Percentiles rank a stretch among this genome's conserved stretches.
Evolutionary conservation across 2,113 vertebrate genomes (phyloP).

Genomic region (Sinosuthora webbiana): DNA sequence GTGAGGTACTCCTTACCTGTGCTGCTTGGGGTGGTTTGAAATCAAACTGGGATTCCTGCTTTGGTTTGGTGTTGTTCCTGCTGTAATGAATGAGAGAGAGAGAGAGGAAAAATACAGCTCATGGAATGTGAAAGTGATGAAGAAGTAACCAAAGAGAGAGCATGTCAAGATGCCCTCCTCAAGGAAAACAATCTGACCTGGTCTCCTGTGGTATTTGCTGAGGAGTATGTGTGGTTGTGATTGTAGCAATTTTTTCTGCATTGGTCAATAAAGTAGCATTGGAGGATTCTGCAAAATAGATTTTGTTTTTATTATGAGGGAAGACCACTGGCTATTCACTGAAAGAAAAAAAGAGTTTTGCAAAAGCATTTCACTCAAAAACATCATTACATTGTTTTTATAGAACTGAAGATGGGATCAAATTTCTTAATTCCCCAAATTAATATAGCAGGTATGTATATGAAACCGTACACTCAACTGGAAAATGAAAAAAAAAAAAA

Average conservation of each 20-base stretch:
- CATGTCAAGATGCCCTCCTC: not conserved
- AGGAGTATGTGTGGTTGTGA: slow-evolving; percentile 94
- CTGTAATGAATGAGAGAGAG: slow-evolving; percentile 21
- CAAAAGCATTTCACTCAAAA: not conserved
- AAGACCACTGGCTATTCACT: not conserved
- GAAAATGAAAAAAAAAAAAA: not conserved
- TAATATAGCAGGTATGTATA: not conserved
- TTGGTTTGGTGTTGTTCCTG: slow-evolving; percentile 96
- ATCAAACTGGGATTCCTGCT: slow-evolving; percentile 92
- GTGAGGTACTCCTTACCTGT: slow-evolving; percentile 69
- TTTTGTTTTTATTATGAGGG: slow-evolving; percentile 3
- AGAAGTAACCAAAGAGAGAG: not conserved
- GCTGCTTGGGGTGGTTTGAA: slow-evolving; percentile 85
- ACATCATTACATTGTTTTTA: not conserved
- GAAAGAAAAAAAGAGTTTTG: not conserved
- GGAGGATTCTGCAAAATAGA: slow-evolving; percentile 87
- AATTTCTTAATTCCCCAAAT: not conserved
- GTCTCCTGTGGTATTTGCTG: slow-evolving; percentile 89
- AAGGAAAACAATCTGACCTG: slow-evolving; percentile 79
- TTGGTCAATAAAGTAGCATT: slow-evolving; percentile 97
- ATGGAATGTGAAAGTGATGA: not conserved
- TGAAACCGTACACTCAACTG: not conserved
- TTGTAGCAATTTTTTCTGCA: slow-evolving; percentile 99
- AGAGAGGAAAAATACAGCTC: slow-evolving; percentile 31
- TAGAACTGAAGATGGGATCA: not conserved